Conservation (phyloP, 1,140 invertebrate genomes). For the Riptortus pedestris region DNA sequence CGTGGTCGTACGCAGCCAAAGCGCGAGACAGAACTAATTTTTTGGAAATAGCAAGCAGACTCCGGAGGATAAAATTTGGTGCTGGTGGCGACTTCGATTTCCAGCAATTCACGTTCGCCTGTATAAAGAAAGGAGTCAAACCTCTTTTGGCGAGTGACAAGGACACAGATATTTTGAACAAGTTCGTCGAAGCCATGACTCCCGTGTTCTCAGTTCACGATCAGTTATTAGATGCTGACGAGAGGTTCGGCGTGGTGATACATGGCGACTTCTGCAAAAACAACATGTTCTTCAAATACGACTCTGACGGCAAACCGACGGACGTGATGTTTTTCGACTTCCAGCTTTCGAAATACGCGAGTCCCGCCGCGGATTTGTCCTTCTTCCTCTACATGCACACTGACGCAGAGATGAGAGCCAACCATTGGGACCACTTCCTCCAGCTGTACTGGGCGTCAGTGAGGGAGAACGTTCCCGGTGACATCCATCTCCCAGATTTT, state of each 20-base stretch:
- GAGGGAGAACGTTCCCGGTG: neutral
- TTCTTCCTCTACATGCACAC: slow-evolving; percentile 38
- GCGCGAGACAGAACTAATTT: neutral
- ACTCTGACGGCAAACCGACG: slow-evolving; percentile 27
- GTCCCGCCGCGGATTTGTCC: slow-evolving; percentile 38
- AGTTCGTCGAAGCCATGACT: neutral
- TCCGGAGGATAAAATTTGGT: neutral
- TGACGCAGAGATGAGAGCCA: slow-evolving; percentile 27
- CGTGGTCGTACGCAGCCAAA: neutral
- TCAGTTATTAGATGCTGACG: neutral
- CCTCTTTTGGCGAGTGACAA: neutral
- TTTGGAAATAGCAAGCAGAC: neutral
- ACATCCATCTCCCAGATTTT: slow-evolving; percentile 24
- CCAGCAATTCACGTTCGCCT: neutral
- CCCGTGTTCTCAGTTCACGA: neutral
- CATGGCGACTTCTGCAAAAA: slow-evolving; percentile 49
- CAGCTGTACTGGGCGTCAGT: slow-evolving; percentile 34
- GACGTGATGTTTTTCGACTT: slow-evolving; percentile 38
- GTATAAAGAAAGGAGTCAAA: neutral
- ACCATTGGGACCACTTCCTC: slow-evolving; percentile 34
- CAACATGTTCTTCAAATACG: slow-evolving; percentile 43
- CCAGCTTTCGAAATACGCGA: slow-evolving; percentile 35
- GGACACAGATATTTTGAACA: neutral
- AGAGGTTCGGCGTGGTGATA: neutral
- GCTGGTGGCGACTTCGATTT: neutral